Base-by-base conservation (phyloP, 2,888 invertebrate genomes). In the Lapara coniferarum region DNA sequence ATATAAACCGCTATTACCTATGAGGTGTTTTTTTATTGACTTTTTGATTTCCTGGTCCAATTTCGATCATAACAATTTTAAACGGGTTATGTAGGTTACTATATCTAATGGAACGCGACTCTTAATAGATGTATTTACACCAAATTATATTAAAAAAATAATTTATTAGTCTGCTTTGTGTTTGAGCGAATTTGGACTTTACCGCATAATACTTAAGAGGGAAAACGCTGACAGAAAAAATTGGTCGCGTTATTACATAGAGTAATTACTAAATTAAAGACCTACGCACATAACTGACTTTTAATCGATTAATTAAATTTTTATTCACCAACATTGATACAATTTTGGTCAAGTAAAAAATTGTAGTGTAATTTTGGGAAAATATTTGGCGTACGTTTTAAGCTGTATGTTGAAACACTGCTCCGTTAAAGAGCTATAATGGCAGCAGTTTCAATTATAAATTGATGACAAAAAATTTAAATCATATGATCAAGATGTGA, bases 1-100 rank as follows among this genome's bases (percentile, higher is more conserved):
- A 37, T 37, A 37, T 37, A 37, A 5, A 6, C 37, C 8, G 8
- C 37, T 8, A 37, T 8, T 37, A 37, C 37, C 37, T 37, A 8
- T 37, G 1, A 37, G 37, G 37, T 0, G 5, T 5, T 37, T 63
- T 63, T 19, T 63, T 63, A 46, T 19, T 0, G 19, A 19, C 16
- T 12, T 7, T 59, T 19, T 13, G 6, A 46, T 63, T 63, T 63
- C 63, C 63, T 63, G 46, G 63, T 63, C 16, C 16, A 49, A 49
- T n/a, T 19, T 19, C 63, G 13, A 63, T 49, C 1, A 19, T 63
- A 63, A 63, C 19, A 49, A 59, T 63, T 46, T 59, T 16, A 19
- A 63, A 63, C 63, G 12, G 63, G 63, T 63, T 63, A 63, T 49
- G 46, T 19, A 6, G 49, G 63, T 63, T 49, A 5, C 52, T 14